Conservation (phyloP, 2,888 invertebrate species). For the Amblyjoppa proteus region DNA sequence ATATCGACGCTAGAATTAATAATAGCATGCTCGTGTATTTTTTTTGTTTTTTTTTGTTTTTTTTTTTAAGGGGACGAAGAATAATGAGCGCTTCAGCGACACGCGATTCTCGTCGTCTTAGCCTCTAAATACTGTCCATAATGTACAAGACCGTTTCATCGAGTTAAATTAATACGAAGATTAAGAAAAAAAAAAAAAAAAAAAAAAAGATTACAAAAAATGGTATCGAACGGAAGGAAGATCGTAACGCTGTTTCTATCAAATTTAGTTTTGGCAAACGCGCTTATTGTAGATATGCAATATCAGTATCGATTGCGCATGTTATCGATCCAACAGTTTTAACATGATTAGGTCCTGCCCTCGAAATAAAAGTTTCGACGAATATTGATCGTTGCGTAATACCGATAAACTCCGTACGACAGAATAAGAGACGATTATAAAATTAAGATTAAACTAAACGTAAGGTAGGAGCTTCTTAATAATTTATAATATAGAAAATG, state of each 20-base stretch:
- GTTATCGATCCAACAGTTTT: conserved; percentile 36
- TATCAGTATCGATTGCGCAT: conserved; percentile 47
- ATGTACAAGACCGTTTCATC: conserved; percentile 70
- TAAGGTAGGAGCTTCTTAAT: conserved; percentile 43
- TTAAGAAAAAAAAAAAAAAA: conserved; percentile 25
- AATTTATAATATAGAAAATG: conserved; percentile 79
- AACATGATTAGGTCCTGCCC: conserved; percentile 59
- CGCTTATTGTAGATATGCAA: conserved; percentile 17
- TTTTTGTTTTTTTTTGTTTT: background rate
- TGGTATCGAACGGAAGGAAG: conserved; percentile 46
- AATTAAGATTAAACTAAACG: conserved; percentile 19
- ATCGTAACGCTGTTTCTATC: conserved; percentile 33
- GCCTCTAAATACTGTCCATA: conserved; percentile 73
- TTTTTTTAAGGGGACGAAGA: conserved; percentile 16
- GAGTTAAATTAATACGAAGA: conserved; percentile 49
- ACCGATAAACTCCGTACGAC: conserved; percentile 28
- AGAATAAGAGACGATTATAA: conserved; percentile 7
- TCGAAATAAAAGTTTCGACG: conserved; percentile 39
- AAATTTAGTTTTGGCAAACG: conserved; percentile 13
- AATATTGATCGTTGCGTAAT: conserved; percentile 17
- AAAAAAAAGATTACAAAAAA: conserved; percentile 19
- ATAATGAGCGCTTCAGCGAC: conserved; percentile 44
- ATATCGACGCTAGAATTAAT: conserved; percentile 36
- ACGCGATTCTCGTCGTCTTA: conserved; percentile 58
- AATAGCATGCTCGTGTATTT: conserved; percentile 18